phyloP scores from a whole-genome alignment of 2,888 invertebrate genomes.

The Limnephilus marmoratus region DNA sequence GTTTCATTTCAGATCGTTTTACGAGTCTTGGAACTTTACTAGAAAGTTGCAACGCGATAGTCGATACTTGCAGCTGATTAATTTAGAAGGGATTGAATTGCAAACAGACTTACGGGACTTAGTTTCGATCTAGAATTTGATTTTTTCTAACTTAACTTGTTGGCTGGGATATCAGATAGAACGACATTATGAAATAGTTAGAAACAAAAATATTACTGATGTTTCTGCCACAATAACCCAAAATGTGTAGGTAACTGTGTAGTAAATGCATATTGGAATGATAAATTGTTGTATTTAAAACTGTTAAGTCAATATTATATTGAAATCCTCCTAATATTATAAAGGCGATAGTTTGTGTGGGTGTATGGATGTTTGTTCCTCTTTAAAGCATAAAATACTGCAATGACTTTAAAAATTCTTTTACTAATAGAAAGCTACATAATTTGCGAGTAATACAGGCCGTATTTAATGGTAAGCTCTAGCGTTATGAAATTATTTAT shows the following conservation, averaged over 20 bases:
- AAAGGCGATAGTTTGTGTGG: too few species aligned
- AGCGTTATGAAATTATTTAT: too few species aligned
- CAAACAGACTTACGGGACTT: background rate
- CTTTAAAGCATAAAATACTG: too few species aligned
- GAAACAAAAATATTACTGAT: too few species aligned
- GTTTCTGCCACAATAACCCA: too few species aligned
- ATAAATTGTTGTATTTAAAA: background rate
- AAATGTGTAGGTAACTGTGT: background rate
- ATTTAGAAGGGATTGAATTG: background rate
- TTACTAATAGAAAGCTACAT: too few species aligned
- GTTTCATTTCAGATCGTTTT: background rate
- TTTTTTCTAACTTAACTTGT: too few species aligned
- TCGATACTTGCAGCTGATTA: background rate
- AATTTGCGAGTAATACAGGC: too few species aligned
- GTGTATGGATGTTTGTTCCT: too few species aligned
- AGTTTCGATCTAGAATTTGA: background rate
- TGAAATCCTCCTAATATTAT: too few species aligned
- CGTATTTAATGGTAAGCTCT: too few species aligned
- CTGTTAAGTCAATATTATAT: background rate
- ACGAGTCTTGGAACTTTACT: background rate
- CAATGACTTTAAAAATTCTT: too few species aligned
- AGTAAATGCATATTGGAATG: background rate
- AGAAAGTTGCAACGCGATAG: background rate
- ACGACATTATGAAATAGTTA: background rate
- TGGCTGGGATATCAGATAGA: background rate